These are phyloP conservation scores for Ascaphus truei DNA, from an alignment of 2,113 vertebrate species.

Conservation along the genomic window DNA sequence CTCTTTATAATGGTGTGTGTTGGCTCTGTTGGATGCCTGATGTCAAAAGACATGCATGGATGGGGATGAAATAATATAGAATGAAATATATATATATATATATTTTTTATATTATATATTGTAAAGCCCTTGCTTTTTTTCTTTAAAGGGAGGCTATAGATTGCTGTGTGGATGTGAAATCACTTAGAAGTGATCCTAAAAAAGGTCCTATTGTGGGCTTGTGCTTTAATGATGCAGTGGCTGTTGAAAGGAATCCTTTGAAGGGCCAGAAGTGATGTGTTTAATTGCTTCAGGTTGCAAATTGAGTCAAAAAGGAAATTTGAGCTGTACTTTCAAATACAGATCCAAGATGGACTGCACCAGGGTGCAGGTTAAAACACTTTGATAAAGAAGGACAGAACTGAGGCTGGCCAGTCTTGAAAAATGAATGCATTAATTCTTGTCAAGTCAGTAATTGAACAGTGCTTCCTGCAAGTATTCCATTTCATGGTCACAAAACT, in stretches of 20 bases:
- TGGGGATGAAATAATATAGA: too few species aligned
- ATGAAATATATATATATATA: too few species aligned
- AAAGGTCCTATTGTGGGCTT: background rate
- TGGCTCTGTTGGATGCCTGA: too few species aligned
- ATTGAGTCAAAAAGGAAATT: slow-evolving; percentile 18
- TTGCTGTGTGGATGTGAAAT: background rate
- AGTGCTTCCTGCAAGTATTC: slow-evolving; percentile 15
- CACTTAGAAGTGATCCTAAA: background rate
- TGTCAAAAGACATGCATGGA: too few species aligned
- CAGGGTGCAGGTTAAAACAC: background rate
- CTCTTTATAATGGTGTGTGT: too few species aligned
- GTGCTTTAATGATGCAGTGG: slow-evolving; percentile 2
- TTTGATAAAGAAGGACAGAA: slow-evolving; percentile 15
- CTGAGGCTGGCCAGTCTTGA: background rate
- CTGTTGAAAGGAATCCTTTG: slow-evolving; percentile 8
- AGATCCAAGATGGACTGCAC: background rate
- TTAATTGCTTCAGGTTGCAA: slow-evolving; percentile 28
- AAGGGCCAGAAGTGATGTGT: background rate
- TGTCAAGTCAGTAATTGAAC: slow-evolving; percentile 15
- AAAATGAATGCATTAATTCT: slow-evolving; percentile 20
- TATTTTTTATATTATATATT: too few species aligned
- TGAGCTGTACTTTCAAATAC: slow-evolving; percentile 17
- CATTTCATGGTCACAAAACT: slow-evolving; percentile 1
- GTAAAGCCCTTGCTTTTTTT: background rate
- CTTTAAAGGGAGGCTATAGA: background rate